phyloP scores from a whole-genome alignment of 2,113 vertebrate genomes.

The Hippocampus guttulatus region DNA sequence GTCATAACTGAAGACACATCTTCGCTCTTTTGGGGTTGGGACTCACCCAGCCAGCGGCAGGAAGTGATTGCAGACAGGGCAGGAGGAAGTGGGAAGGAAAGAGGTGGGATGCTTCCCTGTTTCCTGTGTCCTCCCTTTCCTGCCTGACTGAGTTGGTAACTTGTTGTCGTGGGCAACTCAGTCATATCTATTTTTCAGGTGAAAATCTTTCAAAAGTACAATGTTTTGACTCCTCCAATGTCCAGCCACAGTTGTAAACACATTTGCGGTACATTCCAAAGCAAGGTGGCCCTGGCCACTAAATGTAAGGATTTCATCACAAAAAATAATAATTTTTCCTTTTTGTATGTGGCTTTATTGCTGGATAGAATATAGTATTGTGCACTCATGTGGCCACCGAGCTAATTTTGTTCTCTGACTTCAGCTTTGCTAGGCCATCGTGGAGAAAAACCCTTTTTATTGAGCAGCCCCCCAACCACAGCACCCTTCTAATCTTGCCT shows the following conservation, averaged over 20 bases:
- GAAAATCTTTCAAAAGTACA: no score
- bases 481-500: background rate
- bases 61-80: background rate
- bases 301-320: background rate
- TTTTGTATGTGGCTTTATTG: background rate
- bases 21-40: background rate
- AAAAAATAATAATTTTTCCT: background rate
- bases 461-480: background rate
- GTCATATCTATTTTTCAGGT: no score
- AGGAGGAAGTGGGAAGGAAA: background rate
- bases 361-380: background rate
- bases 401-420: background rate
- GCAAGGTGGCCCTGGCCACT: background rate
- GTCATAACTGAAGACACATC: background rate
- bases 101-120: background rate
- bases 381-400: background rate
- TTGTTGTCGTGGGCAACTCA: no score
- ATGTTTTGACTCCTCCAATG: background rate
- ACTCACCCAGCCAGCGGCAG: background rate
- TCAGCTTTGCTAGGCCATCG: background rate
- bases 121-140: constrained; percentile 1
- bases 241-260: no score
- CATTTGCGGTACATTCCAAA: background rate
- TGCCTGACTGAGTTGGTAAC: background rate
- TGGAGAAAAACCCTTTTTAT: background rate